phyloP scores from a whole-genome alignment of 2,113 vertebrate species.

The Zingel zingel region DNA sequence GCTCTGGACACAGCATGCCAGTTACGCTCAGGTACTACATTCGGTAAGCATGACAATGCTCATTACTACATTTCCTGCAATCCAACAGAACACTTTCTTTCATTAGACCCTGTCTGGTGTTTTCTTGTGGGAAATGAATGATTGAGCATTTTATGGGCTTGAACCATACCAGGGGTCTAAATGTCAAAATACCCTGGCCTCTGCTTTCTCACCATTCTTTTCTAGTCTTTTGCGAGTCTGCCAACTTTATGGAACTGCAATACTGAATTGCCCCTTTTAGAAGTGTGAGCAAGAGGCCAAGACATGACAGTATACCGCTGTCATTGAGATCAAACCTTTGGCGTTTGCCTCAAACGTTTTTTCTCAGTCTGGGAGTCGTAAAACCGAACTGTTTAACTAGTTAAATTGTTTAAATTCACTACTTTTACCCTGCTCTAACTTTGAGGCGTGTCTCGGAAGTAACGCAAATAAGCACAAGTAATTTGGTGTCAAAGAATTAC shows the following conservation, averaged over 20 bases:
- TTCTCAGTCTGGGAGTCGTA: background rate
- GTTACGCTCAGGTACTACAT: too few relatives aligned
- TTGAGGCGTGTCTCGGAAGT: constrained; percentile 3
- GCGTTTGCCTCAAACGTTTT: background rate
- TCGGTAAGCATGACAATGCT: too few relatives aligned
- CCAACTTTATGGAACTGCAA: background rate
- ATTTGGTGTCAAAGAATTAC: constrained; percentile 42
- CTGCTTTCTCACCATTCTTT: background rate
- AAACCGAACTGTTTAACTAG: background rate
- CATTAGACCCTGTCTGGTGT: too few relatives aligned
- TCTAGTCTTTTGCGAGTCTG: background rate
- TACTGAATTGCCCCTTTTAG: background rate
- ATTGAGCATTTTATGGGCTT: background rate
- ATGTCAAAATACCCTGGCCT: background rate
- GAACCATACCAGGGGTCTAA: too few relatives aligned
- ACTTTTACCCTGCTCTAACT: constrained; percentile 7
- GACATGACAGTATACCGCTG: too few relatives aligned
- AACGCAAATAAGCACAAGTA: constrained; percentile 5
- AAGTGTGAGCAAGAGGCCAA: background rate
- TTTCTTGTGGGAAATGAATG: too few relatives aligned
- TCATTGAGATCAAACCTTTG: background rate
- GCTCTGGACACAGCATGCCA: too few relatives aligned
- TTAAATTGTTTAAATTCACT: constrained; percentile 1
- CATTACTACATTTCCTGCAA: too few relatives aligned
- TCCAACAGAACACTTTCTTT: too few relatives aligned